Evolutionary conservation across 2,888 invertebrate genomes (phyloP).

Genomic region (Erebia palarica): DNA sequence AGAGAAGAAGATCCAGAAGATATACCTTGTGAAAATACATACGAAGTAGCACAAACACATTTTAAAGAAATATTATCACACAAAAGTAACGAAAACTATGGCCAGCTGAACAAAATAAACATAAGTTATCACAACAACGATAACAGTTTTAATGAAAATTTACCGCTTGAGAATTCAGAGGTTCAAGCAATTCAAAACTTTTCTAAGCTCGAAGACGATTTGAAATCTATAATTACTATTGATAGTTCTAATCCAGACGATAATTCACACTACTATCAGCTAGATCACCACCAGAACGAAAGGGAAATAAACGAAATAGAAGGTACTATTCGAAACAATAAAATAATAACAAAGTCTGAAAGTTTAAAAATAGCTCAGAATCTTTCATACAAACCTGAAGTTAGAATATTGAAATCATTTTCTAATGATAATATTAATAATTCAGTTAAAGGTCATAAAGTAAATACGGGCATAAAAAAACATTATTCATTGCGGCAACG

Average conservation of each 20-base stretch:
- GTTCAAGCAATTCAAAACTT: conserved; percentile 66
- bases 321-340: conserved; percentile 76
- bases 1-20: conserved; percentile 79
- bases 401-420: conserved; percentile 63
- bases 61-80: conserved; percentile 68
- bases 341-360: conserved; percentile 74
- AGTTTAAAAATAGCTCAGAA: conserved; percentile 62
- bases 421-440: conserved; percentile 70
- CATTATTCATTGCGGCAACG: conserved; percentile 78
- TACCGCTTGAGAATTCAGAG: conserved; percentile 60
- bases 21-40: conserved; percentile 70
- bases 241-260: conserved; percentile 74
- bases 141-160: conserved; percentile 45
- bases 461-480: conserved; percentile 63
- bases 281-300: conserved; percentile 76
- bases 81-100: conserved; percentile 66
- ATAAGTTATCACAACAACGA: conserved; percentile 25
- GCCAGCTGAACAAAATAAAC: conserved; percentile 68
- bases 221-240: conserved; percentile 74
- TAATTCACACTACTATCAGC: conserved; percentile 56
- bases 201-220: conserved; percentile 72
- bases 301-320: conserved; percentile 79
- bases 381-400: conserved; percentile 57
- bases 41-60: conserved; percentile 73
- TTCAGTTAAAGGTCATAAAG: conserved; percentile 55